phyloP scores from a whole-genome alignment of 2,113 vertebrate genomes.

The Sprattus sprattus region DNA sequence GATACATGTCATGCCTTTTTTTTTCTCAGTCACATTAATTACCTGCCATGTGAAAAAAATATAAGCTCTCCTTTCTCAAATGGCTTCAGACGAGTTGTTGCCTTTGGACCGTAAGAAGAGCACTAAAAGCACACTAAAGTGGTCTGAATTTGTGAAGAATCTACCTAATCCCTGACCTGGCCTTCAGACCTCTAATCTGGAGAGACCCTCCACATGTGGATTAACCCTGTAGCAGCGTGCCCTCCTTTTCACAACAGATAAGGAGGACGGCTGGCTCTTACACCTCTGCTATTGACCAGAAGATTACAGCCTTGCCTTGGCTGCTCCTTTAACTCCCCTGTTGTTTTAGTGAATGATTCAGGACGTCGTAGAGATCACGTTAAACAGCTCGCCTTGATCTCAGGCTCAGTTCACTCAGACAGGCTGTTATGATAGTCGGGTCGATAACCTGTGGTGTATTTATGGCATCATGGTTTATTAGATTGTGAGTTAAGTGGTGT shows the following conservation, averaged over 20 bases:
- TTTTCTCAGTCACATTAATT: background rate
- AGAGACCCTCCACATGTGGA: conserved; percentile 58
- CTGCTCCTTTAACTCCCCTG: background rate
- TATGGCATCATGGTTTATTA: background rate
- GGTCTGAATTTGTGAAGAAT: conserved; percentile 45
- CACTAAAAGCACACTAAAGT: conserved; percentile 49
- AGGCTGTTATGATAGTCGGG: background rate
- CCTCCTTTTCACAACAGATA: conserved; percentile 1
- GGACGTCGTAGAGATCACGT: background rate
- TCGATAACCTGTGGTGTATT: background rate
- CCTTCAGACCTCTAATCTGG: conserved; percentile 52
- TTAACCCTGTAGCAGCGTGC: conserved; percentile 51
- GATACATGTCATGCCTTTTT: background rate
- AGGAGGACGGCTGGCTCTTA: background rate
- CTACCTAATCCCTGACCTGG: conserved; percentile 58
- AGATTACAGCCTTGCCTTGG: background rate
- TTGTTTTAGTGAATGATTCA: background rate
- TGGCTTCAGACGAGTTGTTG: conserved; percentile 11
- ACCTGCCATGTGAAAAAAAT: background rate
- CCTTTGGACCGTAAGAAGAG: conserved; percentile 40
- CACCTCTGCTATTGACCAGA: background rate
- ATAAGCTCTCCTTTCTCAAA: background rate
- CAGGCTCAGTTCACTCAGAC: background rate
- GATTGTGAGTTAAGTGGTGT: background rate
- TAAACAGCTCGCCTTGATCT: background rate